Base-by-base conservation (phyloP, 2,113 vertebrate species). In the Telmatochromis sp. region DNA sequence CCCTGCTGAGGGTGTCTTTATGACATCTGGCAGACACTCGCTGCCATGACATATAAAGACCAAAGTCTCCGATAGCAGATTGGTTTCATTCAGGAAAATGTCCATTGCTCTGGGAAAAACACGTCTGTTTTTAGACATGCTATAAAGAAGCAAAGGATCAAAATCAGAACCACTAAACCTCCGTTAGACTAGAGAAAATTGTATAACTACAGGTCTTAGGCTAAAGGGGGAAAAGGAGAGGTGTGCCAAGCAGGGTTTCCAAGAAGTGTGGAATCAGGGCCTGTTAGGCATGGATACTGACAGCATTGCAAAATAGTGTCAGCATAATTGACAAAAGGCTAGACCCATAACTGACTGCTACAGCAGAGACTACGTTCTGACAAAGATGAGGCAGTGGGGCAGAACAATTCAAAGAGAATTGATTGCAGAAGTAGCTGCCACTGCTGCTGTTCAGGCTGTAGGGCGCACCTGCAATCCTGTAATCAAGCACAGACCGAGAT, bases 311-410 rank as follows among this genome's bases (percentile, higher is more conserved):
- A 75, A 75, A 75, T 11, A 75, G 9, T 12, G 5, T 49, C 26
- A 0, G 70, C 14, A 78, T 49, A 31, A 78, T 19, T 78, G 42
- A 78, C 42, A 78, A 49, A 33, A 78, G 73, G 73, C 42, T 31
- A 49, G 15, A 78, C 7, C 45, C 17, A 31, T 78, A 78, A n/a
- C 73, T 78, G 26, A 51, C 42, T 78, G 9, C 15, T 78, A 78
- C 15, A 75, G 42, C 70, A 78, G 42, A 49, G 9, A 47, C 23
- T 12, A 78, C 17, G 0, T 78, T 51, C 45, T 31, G 42, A 0
- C 0, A 31, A 12, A 19, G 26, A 31, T 4, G 26, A 78, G 42
- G 70, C 15, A 0, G 17, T 28, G 15, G 10, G 73, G 45, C 26
- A 49, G 42, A 78, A 31, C 45, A 31, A 78, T 78, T 78, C 2